Base-by-base conservation (phyloP, 2,888 invertebrate species). In the Cremastinae sp. region DNA sequence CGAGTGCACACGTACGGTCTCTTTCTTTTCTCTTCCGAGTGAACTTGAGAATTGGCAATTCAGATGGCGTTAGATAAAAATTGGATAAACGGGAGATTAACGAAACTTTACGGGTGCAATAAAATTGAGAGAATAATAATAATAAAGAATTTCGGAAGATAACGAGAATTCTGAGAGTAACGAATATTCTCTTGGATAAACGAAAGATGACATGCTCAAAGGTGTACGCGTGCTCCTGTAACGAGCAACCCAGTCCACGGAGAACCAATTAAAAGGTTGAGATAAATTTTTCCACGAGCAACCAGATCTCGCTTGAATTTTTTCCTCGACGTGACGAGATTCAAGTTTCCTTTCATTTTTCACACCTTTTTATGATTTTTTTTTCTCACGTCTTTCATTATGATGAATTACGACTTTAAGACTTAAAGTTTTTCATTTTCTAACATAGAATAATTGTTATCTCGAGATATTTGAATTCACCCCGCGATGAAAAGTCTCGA, bases 241-340 rank as follows among this genome's bases (percentile, higher is more conserved):
- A 78, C 83, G 43, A 64, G 64, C 22, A 18, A 53, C 22, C 56
- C 34, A 10, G 41, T 74, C 61, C 78, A 75, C 61, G 34, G 80
- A 80, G 71, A 77, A 77, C 82, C 80, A 83, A 84, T 84, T 84
- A 83, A 80, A 81, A 80, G 78, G 70, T 78, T 78, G 58, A 69
- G 64, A 76, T 64, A 54, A 73, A 76, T 69, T 69, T 53, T 72
- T 22, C 8, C 51, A 41, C 41, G 56, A 61, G 61, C 41, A 74
- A 51, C 53, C 58, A 10, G 51, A 68, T 59, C 58, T 69, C 68
- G 41, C 41, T 54, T 56, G 38, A 53, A 12, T 12, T 54, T 61
- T 65, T 73, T 49, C 54, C 20, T 53, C 20, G n/a, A 8, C 5
- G 0, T 20, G 14, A 12, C 14, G 12, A 10, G 20, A 54, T 20